Evolutionary conservation across 2,888 invertebrate species (phyloP).

Genomic region (Lacanobia wlatinum): DNA sequence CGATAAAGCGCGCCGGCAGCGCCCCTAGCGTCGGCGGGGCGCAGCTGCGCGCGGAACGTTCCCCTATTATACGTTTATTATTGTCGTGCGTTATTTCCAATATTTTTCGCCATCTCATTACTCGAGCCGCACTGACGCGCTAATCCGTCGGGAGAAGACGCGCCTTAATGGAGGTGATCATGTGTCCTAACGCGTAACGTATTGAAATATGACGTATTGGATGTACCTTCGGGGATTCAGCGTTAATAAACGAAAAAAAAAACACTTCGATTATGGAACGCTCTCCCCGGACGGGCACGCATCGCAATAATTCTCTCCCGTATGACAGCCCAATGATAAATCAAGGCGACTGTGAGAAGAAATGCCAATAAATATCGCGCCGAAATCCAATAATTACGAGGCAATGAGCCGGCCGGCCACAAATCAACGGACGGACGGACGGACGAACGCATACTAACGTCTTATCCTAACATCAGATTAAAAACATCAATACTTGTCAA

Average conservation of each 20-base stretch:
- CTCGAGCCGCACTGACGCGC: slow-evolving; percentile 79
- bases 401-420: slow-evolving; percentile 88
- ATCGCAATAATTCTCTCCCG: slow-evolving; percentile 81
- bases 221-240: slow-evolving; percentile 83
- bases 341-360: slow-evolving; percentile 86
- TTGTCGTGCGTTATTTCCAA: slow-evolving; percentile 87
- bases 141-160: slow-evolving; percentile 89
- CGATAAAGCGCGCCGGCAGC: slow-evolving; percentile 71
- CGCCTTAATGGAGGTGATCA: slow-evolving; percentile 88
- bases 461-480: slow-evolving; percentile 91
- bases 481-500: slow-evolving; percentile 91
- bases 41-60: slow-evolving; percentile 77
- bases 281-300: slow-evolving; percentile 75
- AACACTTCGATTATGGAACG: slow-evolving; percentile 75
- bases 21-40: slow-evolving; percentile 77
- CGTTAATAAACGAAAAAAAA: slow-evolving; percentile 84
- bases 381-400: slow-evolving; percentile 90
- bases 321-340: slow-evolving; percentile 86
- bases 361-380: slow-evolving; percentile 89
- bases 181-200: slow-evolving; percentile 88
- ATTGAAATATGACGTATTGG: slow-evolving; percentile 89
- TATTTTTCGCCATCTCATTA: slow-evolving; percentile 90
- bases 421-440: slow-evolving; percentile 86
- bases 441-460: slow-evolving; percentile 88
- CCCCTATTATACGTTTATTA: slow-evolving; percentile 84